These are phyloP conservation scores for Eulemur coronatus DNA, from an alignment of 2,797 vertebrate species.

Conservation along the genomic window DNA sequence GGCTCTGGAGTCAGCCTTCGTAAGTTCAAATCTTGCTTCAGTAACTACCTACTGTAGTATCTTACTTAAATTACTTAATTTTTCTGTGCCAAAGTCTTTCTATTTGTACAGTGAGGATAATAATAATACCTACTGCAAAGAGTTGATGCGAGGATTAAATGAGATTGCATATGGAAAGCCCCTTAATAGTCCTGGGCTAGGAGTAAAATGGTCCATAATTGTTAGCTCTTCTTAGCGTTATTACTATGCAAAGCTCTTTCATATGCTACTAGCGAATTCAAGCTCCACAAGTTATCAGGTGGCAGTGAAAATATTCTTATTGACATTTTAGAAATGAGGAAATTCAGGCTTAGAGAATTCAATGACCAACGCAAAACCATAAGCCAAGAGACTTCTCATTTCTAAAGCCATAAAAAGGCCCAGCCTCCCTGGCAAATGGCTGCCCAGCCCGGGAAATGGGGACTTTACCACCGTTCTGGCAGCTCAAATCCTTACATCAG, in stretches of 20 bases:
- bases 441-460: accelerated
- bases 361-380: background rate
- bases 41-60: background rate
- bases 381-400: background rate
- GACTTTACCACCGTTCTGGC: background rate
- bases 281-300: background rate
- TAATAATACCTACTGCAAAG: background rate
- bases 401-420: background rate
- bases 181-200: background rate
- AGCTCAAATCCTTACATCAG: background rate
- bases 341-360: background rate
- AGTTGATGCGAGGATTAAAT: background rate
- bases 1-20: background rate
- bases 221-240: background rate
- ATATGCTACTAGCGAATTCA: background rate
- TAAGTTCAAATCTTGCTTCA: background rate
- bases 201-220: background rate
- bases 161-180: background rate
- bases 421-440: background rate
- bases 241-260: background rate
- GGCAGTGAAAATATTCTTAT: background rate
- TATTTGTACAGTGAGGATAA: background rate
- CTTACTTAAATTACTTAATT: background rate
- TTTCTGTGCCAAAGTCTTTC: background rate
- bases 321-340: background rate